A percentile compares a stretch with the other conserved stretches of the same genome.
These are phyloP conservation scores for Centropus unirufus DNA, from an alignment of 2,113 vertebrate species.

Conservation along the genomic window DNA sequence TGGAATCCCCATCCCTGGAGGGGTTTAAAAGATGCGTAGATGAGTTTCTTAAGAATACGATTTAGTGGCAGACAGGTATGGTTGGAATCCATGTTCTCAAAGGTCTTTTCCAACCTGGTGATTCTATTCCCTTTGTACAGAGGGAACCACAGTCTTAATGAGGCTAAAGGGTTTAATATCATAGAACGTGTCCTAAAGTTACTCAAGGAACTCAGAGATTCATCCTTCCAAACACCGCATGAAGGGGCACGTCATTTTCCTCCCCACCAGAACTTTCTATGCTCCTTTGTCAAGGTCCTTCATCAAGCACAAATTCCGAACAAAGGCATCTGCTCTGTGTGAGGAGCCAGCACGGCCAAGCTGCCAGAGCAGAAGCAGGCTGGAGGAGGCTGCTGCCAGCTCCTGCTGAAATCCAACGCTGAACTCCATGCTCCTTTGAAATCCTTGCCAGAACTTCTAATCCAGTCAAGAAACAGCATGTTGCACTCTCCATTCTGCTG, in stretches of 20 bases:
- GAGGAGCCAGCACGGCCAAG: background rate
- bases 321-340: background rate
- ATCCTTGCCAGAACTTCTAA: constrained; percentile 21
- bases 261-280: background rate
- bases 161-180: background rate
- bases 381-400: background rate
- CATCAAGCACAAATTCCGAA: background rate
- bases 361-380: background rate
- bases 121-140: background rate
- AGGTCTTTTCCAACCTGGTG: background rate
- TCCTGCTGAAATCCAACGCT: background rate
- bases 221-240: background rate
- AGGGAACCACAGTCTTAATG: background rate
- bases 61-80: too few species aligned
- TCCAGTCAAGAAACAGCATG: constrained; percentile 36
- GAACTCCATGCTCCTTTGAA: constrained; percentile 12
- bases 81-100: too few species aligned
- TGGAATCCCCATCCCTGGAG: too few species aligned
- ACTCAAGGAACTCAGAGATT: background rate
- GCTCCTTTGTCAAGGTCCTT: background rate
- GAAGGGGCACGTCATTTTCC: background rate
- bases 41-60: too few species aligned
- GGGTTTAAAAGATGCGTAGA: too few species aligned
- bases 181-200: background rate
- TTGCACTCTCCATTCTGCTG: background rate